Conservation (phyloP, 2,888 invertebrate genomes). For the Rhogogaster chlorosoma region DNA sequence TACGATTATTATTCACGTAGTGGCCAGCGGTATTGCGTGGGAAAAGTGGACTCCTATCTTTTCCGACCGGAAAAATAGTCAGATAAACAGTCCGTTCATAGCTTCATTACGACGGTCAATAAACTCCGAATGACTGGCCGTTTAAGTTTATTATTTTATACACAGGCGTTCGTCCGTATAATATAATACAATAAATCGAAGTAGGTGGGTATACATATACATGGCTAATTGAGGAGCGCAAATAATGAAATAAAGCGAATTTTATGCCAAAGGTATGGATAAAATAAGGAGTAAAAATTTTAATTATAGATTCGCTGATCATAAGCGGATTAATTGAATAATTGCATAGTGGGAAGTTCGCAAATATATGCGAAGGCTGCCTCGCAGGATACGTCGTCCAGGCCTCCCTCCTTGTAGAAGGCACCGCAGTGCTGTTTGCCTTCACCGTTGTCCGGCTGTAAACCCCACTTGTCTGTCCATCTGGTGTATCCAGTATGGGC, state of each 20-base stretch:
- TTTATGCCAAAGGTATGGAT: neutral
- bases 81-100: neutral
- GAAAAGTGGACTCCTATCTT: neutral
- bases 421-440: conserved; percentile 71
- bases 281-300: neutral
- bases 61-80: neutral
- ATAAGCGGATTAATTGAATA: conserved; percentile 10
- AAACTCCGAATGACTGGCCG: neutral
- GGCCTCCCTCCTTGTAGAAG: conserved; percentile 67
- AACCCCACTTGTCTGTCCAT: conserved; percentile 68
- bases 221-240: too few relatives aligned
- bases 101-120: neutral
- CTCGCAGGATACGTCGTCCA: conserved; percentile 72
- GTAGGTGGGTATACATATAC: too few relatives aligned
- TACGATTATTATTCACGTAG: conserved; percentile 16
- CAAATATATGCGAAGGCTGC: conserved; percentile 71
- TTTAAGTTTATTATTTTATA: neutral
- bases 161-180: neutral
- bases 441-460: conserved; percentile 72
- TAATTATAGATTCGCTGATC: neutral
- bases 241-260: neutral
- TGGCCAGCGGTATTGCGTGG: neutral
- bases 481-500: conserved; percentile 72
- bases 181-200: too few relatives aligned
- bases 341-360: conserved; percentile 61